phyloP scores from a whole-genome alignment of 1,140 invertebrate species.

The Sycobia sp. region DNA sequence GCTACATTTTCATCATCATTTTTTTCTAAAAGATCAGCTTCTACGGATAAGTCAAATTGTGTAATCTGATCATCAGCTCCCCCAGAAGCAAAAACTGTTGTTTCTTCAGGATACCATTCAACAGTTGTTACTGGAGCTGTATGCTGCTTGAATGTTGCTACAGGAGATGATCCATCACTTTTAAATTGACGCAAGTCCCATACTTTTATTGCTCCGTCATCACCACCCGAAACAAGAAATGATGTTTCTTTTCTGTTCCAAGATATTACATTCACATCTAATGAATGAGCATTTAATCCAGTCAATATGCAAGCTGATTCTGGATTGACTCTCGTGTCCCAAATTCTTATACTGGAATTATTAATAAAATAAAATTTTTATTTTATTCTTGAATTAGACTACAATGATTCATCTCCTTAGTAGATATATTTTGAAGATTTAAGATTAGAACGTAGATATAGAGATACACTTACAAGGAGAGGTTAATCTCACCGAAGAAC shows the following conservation, averaged over 20 bases:
- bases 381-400: not conserved
- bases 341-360: constrained; percentile 76
- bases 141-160: constrained; percentile 95
- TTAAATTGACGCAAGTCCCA: constrained; percentile 95
- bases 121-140: constrained; percentile 90
- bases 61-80: constrained; percentile 96
- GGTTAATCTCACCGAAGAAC: too few relatives aligned
- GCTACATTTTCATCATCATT: constrained; percentile 66
- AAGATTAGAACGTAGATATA: too few relatives aligned
- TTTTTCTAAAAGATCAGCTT: constrained; percentile 72
- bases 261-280: constrained; percentile 96
- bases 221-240: constrained; percentile 74
- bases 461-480: too few relatives aligned
- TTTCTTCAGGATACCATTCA: constrained; percentile 95
- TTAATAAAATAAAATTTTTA: not conserved
- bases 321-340: constrained; percentile 85
- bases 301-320: constrained; percentile 91
- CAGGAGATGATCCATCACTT: constrained; percentile 70
- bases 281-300: constrained; percentile 83
- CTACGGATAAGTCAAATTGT: constrained; percentile 95
- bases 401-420: too few relatives aligned
- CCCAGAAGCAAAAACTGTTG: constrained; percentile 89
- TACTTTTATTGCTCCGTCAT: constrained; percentile 91
- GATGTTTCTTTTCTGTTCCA: constrained; percentile 90
- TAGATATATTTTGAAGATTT: too few relatives aligned